phyloP scores from a whole-genome alignment of 2,888 invertebrate genomes.

The Mactromeris polynyma region DNA sequence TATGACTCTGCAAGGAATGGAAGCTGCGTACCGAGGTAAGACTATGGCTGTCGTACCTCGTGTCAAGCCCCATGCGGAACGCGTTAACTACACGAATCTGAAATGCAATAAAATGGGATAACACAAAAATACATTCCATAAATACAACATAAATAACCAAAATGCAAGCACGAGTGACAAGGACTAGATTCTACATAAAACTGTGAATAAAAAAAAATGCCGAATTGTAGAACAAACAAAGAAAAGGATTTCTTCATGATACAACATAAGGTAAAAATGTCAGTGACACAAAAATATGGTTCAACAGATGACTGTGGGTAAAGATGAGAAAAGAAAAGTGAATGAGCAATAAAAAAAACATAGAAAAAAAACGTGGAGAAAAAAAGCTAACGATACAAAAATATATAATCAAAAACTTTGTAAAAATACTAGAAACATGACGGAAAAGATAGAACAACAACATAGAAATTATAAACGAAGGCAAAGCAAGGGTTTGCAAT shows the following conservation, averaged over 20 bases:
- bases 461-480: background rate
- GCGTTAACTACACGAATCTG: conserved; percentile 99
- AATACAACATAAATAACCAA: conserved; percentile 41
- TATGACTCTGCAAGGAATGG: conserved; percentile 85
- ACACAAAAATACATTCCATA: conserved; percentile 41
- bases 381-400: background rate
- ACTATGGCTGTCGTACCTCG: conserved; percentile 92
- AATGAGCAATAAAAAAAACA: conserved; percentile 17
- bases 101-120: conserved; percentile 82
- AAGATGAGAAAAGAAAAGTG: background rate
- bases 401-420: background rate
- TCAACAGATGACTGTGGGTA: conserved; percentile 42
- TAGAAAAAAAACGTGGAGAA: conserved; percentile 2
- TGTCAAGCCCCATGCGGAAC: conserved; percentile 99
- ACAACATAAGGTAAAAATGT: conserved; percentile 36
- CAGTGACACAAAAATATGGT: conserved; percentile 3
- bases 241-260: background rate
- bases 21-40: conserved; percentile 86
- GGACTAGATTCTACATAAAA: conserved; percentile 15
- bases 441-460: background rate
- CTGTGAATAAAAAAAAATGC: conserved; percentile 8
- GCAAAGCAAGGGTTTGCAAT: background rate
- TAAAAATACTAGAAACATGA: background rate
- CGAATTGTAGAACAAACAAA: conserved; percentile 22
- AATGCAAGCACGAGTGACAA: conserved; percentile 24